A percentile compares a stretch with the other conserved stretches of the same genome.
These are phyloP conservation scores for Oopsacas minuta DNA, from an alignment of 37 sponge, comb jelly and placozoan species.

Conservation along the genomic window DNA sequence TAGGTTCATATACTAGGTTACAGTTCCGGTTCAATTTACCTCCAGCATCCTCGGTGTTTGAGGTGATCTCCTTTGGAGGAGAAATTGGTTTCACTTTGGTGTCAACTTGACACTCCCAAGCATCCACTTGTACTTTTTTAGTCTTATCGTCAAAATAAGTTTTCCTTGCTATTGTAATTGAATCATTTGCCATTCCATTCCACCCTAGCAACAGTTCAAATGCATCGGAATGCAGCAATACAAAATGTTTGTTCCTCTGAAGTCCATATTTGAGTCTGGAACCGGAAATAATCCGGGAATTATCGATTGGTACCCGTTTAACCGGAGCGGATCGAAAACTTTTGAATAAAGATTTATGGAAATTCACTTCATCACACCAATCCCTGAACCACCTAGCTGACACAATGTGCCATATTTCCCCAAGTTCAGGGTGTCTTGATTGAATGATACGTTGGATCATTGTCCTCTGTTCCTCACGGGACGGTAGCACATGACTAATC, in stretches of 20 bases:
- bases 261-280: not conserved
- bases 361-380: not conserved
- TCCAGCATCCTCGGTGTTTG: no score
- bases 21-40: no score
- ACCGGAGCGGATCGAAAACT: not conserved
- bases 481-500: not conserved
- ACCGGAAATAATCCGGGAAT: not conserved
- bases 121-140: not conserved
- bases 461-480: not conserved
- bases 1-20: no score
- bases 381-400: not conserved
- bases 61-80: no score
- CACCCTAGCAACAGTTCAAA: not conserved
- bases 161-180: not conserved
- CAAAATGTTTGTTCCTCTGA: not conserved
- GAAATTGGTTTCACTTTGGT: no score
- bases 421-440: not conserved
- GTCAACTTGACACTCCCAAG: not conserved
- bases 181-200: not conserved
- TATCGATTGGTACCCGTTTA: not conserved
- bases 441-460: not conserved
- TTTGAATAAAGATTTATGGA: not conserved
- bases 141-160: not conserved
- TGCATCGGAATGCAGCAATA: not conserved
- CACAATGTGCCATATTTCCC: not conserved